Conservation (phyloP, 2,888 invertebrate species). For the Pemphredon lugubris region DNA sequence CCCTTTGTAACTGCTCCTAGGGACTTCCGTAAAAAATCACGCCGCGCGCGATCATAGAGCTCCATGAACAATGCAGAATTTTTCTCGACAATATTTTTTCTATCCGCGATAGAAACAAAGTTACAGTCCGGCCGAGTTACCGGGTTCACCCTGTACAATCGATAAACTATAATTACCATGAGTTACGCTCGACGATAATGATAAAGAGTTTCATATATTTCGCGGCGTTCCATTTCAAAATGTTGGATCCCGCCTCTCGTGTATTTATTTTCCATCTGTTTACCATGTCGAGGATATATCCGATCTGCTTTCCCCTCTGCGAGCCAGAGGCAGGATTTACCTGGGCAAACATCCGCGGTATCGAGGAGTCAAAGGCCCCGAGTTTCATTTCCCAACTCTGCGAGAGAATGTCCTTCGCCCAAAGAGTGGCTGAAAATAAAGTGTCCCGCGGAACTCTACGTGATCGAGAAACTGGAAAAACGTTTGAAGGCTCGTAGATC, state of each 20-base stretch:
- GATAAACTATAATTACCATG: no score
- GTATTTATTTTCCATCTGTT: slow-evolving; percentile 13
- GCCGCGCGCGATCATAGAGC: no score
- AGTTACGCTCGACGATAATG: no score
- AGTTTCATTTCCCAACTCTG: slow-evolving; percentile 11
- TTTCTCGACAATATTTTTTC: no score
- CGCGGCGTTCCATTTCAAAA: no score
- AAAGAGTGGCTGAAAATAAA: background rate
- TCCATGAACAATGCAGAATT: no score
- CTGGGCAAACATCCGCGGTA: slow-evolving; percentile 42
- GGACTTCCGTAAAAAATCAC: no score
- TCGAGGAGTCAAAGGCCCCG: slow-evolving; percentile 35
- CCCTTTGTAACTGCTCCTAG: no score
- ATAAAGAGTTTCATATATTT: no score
- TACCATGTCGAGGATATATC: slow-evolving; percentile 7
- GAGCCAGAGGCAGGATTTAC: slow-evolving; percentile 4
- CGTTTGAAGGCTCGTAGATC: background rate
- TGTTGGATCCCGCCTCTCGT: slow-evolving; percentile 17
- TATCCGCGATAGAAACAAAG: no score
- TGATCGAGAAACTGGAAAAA: background rate
- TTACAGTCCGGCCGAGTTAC: no score
- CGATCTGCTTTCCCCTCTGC: slow-evolving; percentile 1
- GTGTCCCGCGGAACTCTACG: background rate
- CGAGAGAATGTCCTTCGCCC: background rate
- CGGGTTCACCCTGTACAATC: no score